Evolutionary conservation across 2,888 invertebrate species (phyloP).

Genomic region (Halictus ligatus): DNA sequence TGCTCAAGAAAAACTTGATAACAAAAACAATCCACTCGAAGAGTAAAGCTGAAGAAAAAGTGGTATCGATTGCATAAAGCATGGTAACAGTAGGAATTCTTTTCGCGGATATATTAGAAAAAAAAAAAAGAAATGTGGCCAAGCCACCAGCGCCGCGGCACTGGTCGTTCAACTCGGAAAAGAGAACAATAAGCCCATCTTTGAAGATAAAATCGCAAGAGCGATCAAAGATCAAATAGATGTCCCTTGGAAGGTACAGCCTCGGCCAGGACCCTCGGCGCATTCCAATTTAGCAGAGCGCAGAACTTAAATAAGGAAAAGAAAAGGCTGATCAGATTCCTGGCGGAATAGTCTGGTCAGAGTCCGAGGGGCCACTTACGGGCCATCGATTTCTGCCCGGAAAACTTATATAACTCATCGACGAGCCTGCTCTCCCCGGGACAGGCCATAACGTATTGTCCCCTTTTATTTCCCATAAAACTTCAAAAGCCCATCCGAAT

Average conservation of each 20-base stretch:
- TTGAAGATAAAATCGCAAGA: slow-evolving; percentile 7
- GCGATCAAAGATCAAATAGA: not conserved
- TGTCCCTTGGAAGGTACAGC: not conserved
- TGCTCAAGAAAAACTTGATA: too few relatives aligned
- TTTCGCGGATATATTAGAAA: not conserved
- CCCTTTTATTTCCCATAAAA: slow-evolving; percentile 54
- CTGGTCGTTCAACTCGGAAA: not conserved
- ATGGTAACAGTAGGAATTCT: not conserved
- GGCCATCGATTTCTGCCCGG: slow-evolving; percentile 46
- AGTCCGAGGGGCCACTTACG: slow-evolving; percentile 36
- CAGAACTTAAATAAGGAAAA: slow-evolving; percentile 12
- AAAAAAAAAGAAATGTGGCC: not conserved
- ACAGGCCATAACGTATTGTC: slow-evolving; percentile 47
- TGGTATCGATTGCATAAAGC: not conserved
- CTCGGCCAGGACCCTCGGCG: not conserved
- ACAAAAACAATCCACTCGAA: too few relatives aligned
- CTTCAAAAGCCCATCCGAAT: slow-evolving; percentile 49
- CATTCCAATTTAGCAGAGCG: slow-evolving; percentile 1
- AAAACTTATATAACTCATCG: slow-evolving; percentile 50
- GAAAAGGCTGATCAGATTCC: slow-evolving; percentile 19
- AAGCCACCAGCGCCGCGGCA: not conserved
- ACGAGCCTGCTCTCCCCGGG: not conserved
- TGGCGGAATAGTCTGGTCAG: slow-evolving; percentile 17
- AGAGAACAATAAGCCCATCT: slow-evolving; percentile 7
- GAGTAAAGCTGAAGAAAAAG: not conserved